phyloP scores from a whole-genome alignment of 2,888 invertebrate genomes.

The Heptascelio sp. region DNA sequence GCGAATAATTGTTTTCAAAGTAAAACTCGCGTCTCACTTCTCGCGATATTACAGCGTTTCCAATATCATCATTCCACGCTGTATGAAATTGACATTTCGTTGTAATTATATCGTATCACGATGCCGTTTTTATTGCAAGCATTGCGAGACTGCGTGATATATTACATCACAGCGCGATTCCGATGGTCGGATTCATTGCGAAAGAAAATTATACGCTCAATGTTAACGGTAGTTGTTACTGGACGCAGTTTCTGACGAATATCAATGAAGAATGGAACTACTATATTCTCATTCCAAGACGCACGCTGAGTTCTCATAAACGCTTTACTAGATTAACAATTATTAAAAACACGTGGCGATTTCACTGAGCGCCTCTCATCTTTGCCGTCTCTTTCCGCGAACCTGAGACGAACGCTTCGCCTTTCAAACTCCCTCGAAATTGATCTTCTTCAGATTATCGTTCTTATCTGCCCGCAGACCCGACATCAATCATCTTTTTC shows the following conservation, averaged over 20 bases:
- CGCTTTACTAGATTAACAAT: slow-evolving; percentile 81
- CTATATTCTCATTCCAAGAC: slow-evolving; percentile 80
- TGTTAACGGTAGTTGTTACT: slow-evolving; percentile 55
- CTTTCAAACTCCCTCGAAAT: slow-evolving; percentile 74
- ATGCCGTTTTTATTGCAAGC: slow-evolving; percentile 36
- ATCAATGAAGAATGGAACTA: slow-evolving; percentile 78
- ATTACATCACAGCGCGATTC: slow-evolving; percentile 51
- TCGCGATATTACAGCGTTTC: not conserved
- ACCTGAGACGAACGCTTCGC: slow-evolving; percentile 70
- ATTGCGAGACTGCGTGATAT: slow-evolving; percentile 35
- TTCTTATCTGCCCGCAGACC: slow-evolving; percentile 40
- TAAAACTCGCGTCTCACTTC: not conserved
- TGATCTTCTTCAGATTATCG: slow-evolving; percentile 64
- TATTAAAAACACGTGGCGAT: slow-evolving; percentile 81
- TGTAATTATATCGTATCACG: slow-evolving; percentile 44
- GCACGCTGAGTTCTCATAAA: slow-evolving; percentile 78
- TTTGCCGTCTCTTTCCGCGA: slow-evolving; percentile 81
- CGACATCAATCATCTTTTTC: slow-evolving; percentile 62
- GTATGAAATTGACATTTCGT: slow-evolving; percentile 48
- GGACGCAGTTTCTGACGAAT: slow-evolving; percentile 58
- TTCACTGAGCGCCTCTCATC: slow-evolving; percentile 75
- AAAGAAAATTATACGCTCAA: slow-evolving; percentile 56
- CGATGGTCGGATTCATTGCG: slow-evolving; percentile 48
- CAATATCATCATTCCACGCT: slow-evolving; percentile 13
- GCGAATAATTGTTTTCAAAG: slow-evolving; percentile 13